Evolutionary conservation across 2,113 vertebrate species (phyloP), one percentile per base, ranked within the genome.

Genomic region (Mastomys coucha): DNA sequence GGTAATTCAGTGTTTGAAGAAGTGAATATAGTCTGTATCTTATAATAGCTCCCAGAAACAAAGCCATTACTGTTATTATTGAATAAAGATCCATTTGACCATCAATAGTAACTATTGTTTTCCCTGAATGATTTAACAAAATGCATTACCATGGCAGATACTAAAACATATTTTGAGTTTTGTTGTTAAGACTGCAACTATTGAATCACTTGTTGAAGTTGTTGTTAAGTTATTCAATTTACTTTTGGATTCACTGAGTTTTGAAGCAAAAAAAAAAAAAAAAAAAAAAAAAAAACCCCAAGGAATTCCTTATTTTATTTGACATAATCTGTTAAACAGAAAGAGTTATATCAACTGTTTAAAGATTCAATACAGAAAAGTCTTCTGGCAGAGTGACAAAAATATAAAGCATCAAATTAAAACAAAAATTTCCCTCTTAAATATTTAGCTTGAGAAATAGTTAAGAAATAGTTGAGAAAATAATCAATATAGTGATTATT

Each of bases 11-110:
- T 93, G 22, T 92, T 51, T 85, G n/a, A 94, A n/a, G 91, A 0
- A 97, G 96, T 95, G 91, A 92, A 31, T 31, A 88, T 84, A 56
- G 95, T 49, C 84, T 80, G 65, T 89, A 84, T 93, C 84, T 8
- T 28, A 89, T 91, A 36, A 91, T 97, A 93, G 69, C 56, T 97
- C 26, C 42, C 42, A 80, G 39, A 63, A 95, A 20, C 14, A 94
- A 28, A 95, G 82, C 96, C 49, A 97, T 56, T 95, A 94, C 2
- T 77, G 92, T 72, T 75, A 96, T 93, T 88, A 93, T 39, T 69
- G 65, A 92, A 96, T 90, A 91, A 94, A 53, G 39, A 4, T 96
- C 92, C 95, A 70, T 94, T 97, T 76, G 89, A 91, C 51, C 97
- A 97, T 67, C 60, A 56, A 51, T 72, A 88, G 73, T 81, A 36